Conservation (phyloP, 2,797 vertebrate species). For the Synanceia verrucosa region DNA sequence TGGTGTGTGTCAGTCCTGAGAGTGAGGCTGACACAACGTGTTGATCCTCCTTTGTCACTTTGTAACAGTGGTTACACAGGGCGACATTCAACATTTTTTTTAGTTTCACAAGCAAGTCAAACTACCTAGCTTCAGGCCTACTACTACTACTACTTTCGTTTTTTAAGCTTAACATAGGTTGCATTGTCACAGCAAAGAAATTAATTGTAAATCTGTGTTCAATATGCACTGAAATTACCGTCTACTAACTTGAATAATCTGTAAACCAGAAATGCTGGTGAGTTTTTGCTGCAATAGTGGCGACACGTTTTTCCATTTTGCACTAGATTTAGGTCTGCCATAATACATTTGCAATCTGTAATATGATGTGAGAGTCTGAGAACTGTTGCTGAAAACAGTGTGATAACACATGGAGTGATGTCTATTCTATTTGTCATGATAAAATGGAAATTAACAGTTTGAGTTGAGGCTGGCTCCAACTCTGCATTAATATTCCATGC, state of each 20-base stretch:
- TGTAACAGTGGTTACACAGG: neutral
- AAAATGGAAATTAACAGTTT: slow-evolving; percentile 68
- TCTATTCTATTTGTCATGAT: slow-evolving; percentile 51
- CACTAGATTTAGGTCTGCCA: slow-evolving; percentile 44
- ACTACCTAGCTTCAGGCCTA: too few relatives aligned
- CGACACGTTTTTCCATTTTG: slow-evolving; percentile 43
- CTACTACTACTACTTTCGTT: too few relatives aligned
- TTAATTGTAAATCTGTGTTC: neutral
- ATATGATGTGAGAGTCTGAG: slow-evolving; percentile 48
- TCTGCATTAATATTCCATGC: slow-evolving; percentile 69
- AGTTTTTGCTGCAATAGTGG: neutral
- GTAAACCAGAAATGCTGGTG: slow-evolving; percentile 5
- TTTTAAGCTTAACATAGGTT: too few relatives aligned
- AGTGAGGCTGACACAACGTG: neutral
- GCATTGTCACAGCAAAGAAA: neutral
- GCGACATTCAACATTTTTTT: neutral
- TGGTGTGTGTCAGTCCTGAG: neutral
- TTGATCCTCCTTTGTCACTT: too few relatives aligned
- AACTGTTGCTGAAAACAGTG: slow-evolving; percentile 38
- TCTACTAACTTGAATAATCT: slow-evolving; percentile 40
- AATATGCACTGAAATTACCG: slow-evolving; percentile 28
- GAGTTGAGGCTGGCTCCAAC: slow-evolving; percentile 20
- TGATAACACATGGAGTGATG: slow-evolving; percentile 43
- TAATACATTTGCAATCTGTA: slow-evolving; percentile 53
- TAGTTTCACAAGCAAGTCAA: too few relatives aligned